phyloP scores from a whole-genome alignment of 2,113 vertebrate species.

The Struthio camelus region DNA sequence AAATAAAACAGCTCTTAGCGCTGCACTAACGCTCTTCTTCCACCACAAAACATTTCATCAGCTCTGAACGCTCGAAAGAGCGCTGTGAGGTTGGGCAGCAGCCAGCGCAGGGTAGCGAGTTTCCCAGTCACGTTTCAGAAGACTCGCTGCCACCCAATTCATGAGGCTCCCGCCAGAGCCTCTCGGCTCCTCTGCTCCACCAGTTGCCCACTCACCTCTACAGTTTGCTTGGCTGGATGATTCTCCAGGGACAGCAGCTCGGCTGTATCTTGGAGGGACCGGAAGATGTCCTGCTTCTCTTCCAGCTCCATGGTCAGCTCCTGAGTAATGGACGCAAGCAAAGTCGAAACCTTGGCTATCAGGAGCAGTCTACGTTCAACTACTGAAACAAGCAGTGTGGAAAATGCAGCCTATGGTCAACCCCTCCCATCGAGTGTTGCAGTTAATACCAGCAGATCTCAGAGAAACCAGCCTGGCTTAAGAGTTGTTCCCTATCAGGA shows the following conservation, averaged over 20 bases:
- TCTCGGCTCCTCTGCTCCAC: fast-evolving
- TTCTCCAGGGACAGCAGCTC: constrained; percentile 89
- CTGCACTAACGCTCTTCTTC: not conserved
- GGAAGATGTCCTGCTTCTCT: constrained; percentile 90
- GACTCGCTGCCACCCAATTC: not conserved
- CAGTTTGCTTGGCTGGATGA: constrained; percentile 95
- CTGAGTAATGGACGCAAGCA: constrained; percentile 64
- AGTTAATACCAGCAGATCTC: fast-evolving
- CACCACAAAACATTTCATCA: not conserved
- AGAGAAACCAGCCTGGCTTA: not conserved
- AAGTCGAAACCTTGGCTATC: not conserved
- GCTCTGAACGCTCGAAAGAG: not conserved
- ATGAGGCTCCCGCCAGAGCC: not conserved
- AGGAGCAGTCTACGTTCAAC: fast-evolving
- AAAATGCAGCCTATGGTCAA: no score
- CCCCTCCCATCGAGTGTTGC: not conserved
- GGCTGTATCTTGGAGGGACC: constrained; percentile 89
- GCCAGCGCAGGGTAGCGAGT: not conserved
- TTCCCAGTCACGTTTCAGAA: fast-evolving
- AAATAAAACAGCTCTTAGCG: not conserved
- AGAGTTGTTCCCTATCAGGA: fast-evolving
- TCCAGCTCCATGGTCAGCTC: constrained; percentile 89
- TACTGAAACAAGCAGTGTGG: fast-evolving
- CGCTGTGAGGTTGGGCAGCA: not conserved
- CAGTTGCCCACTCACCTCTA: constrained; percentile 81